These are phyloP conservation scores for Melanargia galathea DNA, from an alignment of 2,888 invertebrate genomes.

Conservation along the genomic window DNA sequence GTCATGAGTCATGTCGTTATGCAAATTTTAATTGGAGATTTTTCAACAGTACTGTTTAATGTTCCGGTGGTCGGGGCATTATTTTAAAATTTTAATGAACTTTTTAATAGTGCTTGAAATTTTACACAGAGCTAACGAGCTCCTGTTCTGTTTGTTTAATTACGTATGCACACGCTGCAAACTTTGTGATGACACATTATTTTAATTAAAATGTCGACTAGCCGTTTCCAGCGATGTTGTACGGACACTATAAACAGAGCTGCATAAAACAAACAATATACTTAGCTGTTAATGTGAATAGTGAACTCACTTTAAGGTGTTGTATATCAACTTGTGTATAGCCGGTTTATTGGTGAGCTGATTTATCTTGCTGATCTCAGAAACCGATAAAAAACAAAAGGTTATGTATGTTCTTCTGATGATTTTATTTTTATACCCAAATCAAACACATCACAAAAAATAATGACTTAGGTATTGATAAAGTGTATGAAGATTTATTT, in stretches of 20 bases:
- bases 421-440: too few species aligned
- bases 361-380: too few species aligned
- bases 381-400: too few species aligned
- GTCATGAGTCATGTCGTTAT: not conserved
- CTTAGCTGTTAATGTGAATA: too few species aligned
- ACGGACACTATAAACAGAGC: not conserved
- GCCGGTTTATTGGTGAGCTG: too few species aligned
- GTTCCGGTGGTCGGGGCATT: not conserved
- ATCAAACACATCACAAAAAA: too few species aligned
- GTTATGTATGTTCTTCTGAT: too few species aligned
- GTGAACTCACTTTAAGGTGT: too few species aligned
- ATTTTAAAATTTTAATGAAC: constrained; percentile 17
- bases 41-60: constrained; percentile 2
- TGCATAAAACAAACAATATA: not conserved
- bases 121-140: constrained; percentile 17
- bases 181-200: constrained; percentile 17
- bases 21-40: constrained; percentile 8
- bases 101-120: constrained; percentile 20
- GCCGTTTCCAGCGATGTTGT: not conserved
- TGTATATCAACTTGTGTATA: too few species aligned
- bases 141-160: constrained; percentile 6
- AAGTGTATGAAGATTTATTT: too few species aligned
- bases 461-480: too few species aligned
- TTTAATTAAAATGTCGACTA: constrained; percentile 10
- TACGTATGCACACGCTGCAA: constrained; percentile 9